Evolutionary conservation across 2,113 vertebrate genomes (phyloP), one percentile per base, ranked within the genome.

Genomic region (Eidolon helvum): DNA sequence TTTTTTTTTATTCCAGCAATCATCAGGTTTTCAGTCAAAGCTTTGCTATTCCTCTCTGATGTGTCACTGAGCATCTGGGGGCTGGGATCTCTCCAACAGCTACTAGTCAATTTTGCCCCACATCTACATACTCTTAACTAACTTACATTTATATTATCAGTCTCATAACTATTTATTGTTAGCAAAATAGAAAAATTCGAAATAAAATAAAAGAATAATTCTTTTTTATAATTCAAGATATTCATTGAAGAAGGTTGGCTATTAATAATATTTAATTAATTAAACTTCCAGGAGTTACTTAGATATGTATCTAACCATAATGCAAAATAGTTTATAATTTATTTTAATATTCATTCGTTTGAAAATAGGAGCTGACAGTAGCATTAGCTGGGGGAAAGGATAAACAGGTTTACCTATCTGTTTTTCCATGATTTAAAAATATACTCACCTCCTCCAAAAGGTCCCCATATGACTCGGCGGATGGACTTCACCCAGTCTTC

Each of bases 401-500:
- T 55, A 14, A 43, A 63, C 6, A 40, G 14, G 1, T 38, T 35
- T 55, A 53, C 38, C 38, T 68, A 57, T 26, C 43, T 69, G 24
- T 4, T 85, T 74, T 66, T 63, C 68, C 3, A 24, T 35, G 40
- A 85, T 38, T 96, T 89, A 55, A 50, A 83, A 75, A 24, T 53
- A 12, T 48, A 98, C 99, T 99, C 97, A 99, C 99, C 99, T 99
- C 99, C 99, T 98, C 99, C 99, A 89, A 99, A 99, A 3, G 99
- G 99, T 0, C 99, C 99, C 99, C 99, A 99, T 98, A 99, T 99
- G 94, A 99, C 99, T 97, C 99, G 98, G 97, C 99, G 99, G 96
- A 99, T 99, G 59, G 99, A 99, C 97, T 99, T 99, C 98, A 99
- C 99, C 99, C 99, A 99, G 98, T 99, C 99, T 99, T 99, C 99